Evolutionary conservation across 1,140 invertebrate species (phyloP).

Genomic region (Archegozetes longisetosus): DNA sequence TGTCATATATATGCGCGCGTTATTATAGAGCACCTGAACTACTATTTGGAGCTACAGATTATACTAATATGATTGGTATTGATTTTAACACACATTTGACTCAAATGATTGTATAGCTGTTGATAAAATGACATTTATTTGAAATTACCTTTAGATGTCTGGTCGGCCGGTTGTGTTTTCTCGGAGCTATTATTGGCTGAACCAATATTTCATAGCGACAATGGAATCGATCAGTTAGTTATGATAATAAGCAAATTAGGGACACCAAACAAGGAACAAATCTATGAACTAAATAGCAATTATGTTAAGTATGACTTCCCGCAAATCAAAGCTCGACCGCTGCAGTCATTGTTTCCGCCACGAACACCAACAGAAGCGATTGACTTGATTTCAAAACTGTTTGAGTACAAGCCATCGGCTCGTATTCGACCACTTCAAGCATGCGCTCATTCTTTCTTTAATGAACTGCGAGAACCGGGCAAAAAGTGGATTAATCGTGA

Average conservation of each 20-base stretch:
- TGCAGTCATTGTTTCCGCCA: slow-evolving; percentile 93
- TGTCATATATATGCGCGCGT: slow-evolving; percentile 98
- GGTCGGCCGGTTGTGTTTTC: slow-evolving; percentile 98
- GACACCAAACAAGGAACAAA: slow-evolving; percentile 95
- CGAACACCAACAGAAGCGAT: slow-evolving; percentile 93
- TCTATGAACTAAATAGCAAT: slow-evolving; percentile 99
- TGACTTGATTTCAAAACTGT: slow-evolving; percentile 78
- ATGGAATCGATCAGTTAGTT: slow-evolving; percentile 95
- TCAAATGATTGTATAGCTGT: not conserved
- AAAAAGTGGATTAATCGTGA: slow-evolving; percentile 78
- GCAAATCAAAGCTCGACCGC: slow-evolving; percentile 98
- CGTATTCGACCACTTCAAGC: slow-evolving; percentile 88
- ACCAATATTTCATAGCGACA: slow-evolving; percentile 97
- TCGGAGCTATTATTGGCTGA: slow-evolving; percentile 92
- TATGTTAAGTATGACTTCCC: slow-evolving; percentile 99
- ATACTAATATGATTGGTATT: slow-evolving; percentile 93
- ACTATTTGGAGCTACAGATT: slow-evolving; percentile 99
- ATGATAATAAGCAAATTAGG: slow-evolving; percentile 99
- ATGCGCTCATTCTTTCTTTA: slow-evolving; percentile 94
- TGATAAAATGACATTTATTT: slow-evolving; percentile 1
- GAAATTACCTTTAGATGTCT: slow-evolving; percentile 56
- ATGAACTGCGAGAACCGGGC: slow-evolving; percentile 81
- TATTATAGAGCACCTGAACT: slow-evolving; percentile 97
- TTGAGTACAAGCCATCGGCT: slow-evolving; percentile 92
- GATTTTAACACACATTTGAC: slow-evolving; percentile 6